phyloP scores from a whole-genome alignment of 2,888 invertebrate genomes.

The Caenorhabditis sp. region DNA sequence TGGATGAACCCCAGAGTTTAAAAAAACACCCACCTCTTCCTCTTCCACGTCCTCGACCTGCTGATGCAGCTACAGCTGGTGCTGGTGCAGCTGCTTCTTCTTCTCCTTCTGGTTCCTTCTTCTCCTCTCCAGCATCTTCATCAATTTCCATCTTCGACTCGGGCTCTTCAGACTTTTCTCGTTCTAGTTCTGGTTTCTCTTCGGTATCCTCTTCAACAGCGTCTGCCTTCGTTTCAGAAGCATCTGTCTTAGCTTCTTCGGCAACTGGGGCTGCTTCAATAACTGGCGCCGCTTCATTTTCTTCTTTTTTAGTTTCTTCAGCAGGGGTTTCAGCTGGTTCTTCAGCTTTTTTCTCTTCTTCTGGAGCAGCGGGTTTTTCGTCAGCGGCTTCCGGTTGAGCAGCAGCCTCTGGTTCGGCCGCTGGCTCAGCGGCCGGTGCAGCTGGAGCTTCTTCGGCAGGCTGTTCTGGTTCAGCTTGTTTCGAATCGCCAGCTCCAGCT shows the following conservation, averaged over 20 bases:
- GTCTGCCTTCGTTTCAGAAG: not conserved
- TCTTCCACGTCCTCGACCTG: slow-evolving; percentile 41
- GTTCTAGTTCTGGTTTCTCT: slow-evolving; percentile 8
- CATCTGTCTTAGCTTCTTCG: not conserved
- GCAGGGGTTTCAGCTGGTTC: slow-evolving; percentile 12
- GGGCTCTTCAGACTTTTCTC: slow-evolving; percentile 13
- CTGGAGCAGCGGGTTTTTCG: slow-evolving; percentile 3
- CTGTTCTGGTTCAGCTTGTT: not conserved
- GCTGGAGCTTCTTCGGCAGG: slow-evolving; percentile 3
- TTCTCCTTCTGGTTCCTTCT: slow-evolving; percentile 7
- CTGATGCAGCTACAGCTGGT: slow-evolving; percentile 10
- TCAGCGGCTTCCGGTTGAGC: slow-evolving; percentile 10
- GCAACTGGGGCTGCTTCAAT: not conserved
- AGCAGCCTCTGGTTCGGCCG: slow-evolving; percentile 5
- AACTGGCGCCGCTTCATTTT: not conserved
- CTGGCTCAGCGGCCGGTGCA: slow-evolving; percentile 7
- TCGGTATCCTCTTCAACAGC: slow-evolving; percentile 1
- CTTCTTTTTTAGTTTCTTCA: slow-evolving; percentile 9
- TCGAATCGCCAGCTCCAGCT: slow-evolving; percentile 1
- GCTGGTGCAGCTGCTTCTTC: slow-evolving; percentile 9
- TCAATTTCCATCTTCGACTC: slow-evolving; percentile 10
- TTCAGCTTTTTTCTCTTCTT: not conserved
- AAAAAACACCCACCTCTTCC: slow-evolving; percentile 18
- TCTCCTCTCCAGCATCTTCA: slow-evolving; percentile 15
- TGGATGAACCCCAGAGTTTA: too few relatives aligned